Conservation (phyloP, 1,140 invertebrate genomes). For the Batillaria attramentaria region DNA sequence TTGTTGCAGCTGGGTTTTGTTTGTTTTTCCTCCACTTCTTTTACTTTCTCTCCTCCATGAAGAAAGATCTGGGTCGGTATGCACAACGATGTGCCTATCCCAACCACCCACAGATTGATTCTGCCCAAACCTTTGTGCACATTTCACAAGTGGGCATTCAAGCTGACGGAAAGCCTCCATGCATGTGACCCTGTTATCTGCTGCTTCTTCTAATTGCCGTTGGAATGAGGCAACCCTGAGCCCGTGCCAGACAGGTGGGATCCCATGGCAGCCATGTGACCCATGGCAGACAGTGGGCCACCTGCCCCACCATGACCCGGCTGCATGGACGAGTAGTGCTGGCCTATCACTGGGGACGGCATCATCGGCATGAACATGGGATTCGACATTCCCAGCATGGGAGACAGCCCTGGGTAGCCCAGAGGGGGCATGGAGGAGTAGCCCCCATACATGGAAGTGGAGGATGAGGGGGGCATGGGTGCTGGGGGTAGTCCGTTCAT, state of each 20-base stretch:
- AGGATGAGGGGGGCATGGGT: not conserved
- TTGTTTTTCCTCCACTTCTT: no score
- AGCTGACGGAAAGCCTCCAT: no score
- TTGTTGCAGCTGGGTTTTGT: no score
- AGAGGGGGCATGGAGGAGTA: slow-evolving; percentile 16
- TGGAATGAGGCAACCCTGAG: slow-evolving; percentile 15
- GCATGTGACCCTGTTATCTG: no score
- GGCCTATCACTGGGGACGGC: slow-evolving; percentile 31
- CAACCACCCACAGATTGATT: no score
- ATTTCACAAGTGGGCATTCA: no score
- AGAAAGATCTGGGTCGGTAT: no score
- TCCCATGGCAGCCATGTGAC: slow-evolving; percentile 31
- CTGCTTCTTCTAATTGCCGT: no score
- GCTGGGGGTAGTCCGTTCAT: slow-evolving; percentile 9
- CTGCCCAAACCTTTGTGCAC: no score
- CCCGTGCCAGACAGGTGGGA: slow-evolving; percentile 16
- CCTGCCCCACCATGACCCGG: not conserved
- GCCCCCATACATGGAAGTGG: slow-evolving; percentile 13
- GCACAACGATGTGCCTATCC: no score
- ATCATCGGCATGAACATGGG: slow-evolving; percentile 30
- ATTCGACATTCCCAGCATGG: slow-evolving; percentile 32
- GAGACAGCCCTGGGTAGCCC: slow-evolving; percentile 28
- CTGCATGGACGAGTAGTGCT: slow-evolving; percentile 35
- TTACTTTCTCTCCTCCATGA: no score
- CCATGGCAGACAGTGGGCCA: slow-evolving; percentile 27